Evolutionary conservation across 2,797 vertebrate genomes (phyloP).

Genomic region (Molossus alvarezi): DNA sequence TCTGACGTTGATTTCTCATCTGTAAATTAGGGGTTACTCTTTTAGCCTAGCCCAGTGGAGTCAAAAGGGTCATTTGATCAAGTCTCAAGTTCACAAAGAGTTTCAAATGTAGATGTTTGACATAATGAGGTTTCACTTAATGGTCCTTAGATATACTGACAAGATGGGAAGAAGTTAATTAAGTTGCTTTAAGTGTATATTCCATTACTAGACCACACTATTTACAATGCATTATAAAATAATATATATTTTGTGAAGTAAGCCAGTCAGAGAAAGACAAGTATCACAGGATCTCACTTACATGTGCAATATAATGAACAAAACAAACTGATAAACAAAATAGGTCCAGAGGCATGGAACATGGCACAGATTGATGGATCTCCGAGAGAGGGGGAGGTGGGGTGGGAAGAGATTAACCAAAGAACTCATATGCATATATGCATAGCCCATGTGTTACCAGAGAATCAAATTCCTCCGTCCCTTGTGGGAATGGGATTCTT

Average conservation of each 20-base stretch:
- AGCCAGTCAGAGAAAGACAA: neutral
- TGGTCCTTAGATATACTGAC: neutral
- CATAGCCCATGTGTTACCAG: too few species aligned
- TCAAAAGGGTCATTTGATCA: neutral
- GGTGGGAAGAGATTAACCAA: neutral
- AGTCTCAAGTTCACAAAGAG: neutral
- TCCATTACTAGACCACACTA: neutral
- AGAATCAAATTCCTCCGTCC: too few species aligned
- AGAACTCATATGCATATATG: neutral
- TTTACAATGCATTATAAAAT: neutral
- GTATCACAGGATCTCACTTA: neutral
- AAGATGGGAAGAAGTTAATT: constrained; percentile 13
- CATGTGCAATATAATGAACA: neutral
- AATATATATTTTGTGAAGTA: neutral
- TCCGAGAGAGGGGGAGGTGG: neutral
- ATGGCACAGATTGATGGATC: neutral
- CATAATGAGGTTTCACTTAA: neutral
- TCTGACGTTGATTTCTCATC: neutral
- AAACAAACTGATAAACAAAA: neutral
- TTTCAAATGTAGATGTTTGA: constrained; percentile 5
- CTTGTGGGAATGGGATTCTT: too few species aligned
- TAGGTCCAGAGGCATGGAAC: neutral
- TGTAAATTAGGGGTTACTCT: neutral
- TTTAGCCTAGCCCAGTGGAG: neutral
- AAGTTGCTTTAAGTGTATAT: constrained; percentile 3